A percentile compares a stretch with the other conserved stretches of the same genome.
Conservation (phyloP, 2,113 vertebrate genomes). For the Monarcha castaneiventris region DNA sequence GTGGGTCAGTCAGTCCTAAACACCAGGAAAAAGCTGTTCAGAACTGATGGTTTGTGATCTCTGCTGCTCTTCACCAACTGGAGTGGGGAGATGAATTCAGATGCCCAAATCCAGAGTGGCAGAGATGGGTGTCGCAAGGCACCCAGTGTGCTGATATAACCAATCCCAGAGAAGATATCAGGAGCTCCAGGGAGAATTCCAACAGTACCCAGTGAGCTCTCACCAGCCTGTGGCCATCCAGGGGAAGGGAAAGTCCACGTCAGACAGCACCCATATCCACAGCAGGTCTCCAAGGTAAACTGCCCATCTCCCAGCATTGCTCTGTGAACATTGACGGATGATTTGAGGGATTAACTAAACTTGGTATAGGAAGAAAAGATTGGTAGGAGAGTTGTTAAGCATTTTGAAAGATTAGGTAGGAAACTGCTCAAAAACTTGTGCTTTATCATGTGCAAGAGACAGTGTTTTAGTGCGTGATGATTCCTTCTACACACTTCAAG, state of each 20-base stretch:
- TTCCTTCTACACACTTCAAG: not conserved
- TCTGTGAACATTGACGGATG: accelerated
- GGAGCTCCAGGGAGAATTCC: not conserved
- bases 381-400: not conserved
- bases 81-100: not conserved
- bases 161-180: not conserved
- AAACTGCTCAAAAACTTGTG: not conserved
- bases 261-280: not conserved
- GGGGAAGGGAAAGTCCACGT: not conserved
- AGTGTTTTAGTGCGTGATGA: not conserved
- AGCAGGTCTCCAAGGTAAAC: not conserved
- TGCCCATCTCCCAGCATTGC: not conserved
- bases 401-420: not conserved
- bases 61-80: not conserved
- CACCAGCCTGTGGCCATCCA: not conserved
- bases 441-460: not conserved
- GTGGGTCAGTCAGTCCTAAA: not conserved
- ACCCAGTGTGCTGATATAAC: too few relatives aligned
- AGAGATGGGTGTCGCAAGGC: accelerated
- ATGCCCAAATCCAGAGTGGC: not conserved
- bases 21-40: not conserved
- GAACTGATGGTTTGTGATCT: not conserved
- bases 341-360: not conserved
- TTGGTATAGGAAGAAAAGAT: not conserved
- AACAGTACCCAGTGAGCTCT: not conserved